Base-by-base conservation (phyloP, 2,797 vertebrate species). In the Cryptoprocta ferox region DNA sequence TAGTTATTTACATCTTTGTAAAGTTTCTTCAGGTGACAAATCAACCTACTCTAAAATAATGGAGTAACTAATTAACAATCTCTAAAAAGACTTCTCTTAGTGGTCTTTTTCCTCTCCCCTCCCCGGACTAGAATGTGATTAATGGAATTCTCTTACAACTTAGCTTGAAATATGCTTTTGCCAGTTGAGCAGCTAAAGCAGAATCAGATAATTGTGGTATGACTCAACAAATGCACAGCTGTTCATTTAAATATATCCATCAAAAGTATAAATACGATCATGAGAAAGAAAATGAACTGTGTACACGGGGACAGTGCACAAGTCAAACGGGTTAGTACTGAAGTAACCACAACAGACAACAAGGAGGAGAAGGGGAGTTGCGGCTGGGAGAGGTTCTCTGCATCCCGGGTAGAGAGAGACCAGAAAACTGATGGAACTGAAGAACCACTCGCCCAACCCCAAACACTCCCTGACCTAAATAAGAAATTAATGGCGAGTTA, bases 211-310 rank as follows among this genome's bases (percentile, higher is more conserved):
- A 97, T 95, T 89, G 97, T 97, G 96, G 93, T 84, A 87, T 95
- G 98, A 98, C 98, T 97, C 98, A 98, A 98, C 97, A 97, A 97
- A 97, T 0, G 37, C 96, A 91, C 97, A 98, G 98, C 97, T 87
- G 66, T 94, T 97, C 56, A 48, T 88, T 98, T 97, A 96, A 98
- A 98, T 45, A 98, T 96, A 98, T 95, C 91, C 97, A 97, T 91
- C 97, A 94, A 96, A 97, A 98, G 97, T 84, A 94, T 96, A 97
- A 86, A 93, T 91, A 89, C 0, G 30, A 86, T 93, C 95, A 96
- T 97, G 85, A 96, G 92, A 96, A 73, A 93, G 93, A 85, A 87
- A 93, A 80, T 32, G 84, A 90, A 73, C 88, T 65, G 28, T 19
- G 75, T 21, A 39, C 93, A 92, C 65, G 92, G 95, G 97, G 96